Evolutionary conservation across 2,113 vertebrate species (phyloP), one percentile per base, ranked within the genome.

Genomic region (Syngnathoides biaculeatus): DNA sequence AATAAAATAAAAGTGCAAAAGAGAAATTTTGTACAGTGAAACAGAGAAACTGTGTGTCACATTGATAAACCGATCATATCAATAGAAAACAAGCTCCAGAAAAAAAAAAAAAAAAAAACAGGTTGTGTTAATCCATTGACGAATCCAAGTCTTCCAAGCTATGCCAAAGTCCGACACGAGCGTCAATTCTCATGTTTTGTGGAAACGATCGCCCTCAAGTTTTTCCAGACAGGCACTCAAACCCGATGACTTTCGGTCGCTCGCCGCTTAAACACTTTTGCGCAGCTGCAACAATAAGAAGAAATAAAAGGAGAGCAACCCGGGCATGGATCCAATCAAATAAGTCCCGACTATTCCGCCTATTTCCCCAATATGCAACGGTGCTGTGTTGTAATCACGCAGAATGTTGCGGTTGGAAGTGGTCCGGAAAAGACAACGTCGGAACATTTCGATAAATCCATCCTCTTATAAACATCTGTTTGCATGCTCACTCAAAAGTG

Each of bases 301-400:
- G 4, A 8, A 19, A 50, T n/a, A 50, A n/a, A 53, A 24, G 43
- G 24, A 55, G 13, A 26, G 52, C n/a, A 22, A 13, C 22, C 52
- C 14, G 52, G 48, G 52, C 52, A 2, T 55, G 22, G 11, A 55
- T 55, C 20, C 52, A 11, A 55, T 55, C 52, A 13, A 26, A 26
- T 55, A 12, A 55, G 5, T 22, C 22, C 26, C 11, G 55, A 57
- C 38, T 61, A 61, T 61, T 61, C 12, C 35, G 24, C 20, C 5
- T 40, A 61, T 61, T 61, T 61, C n/a, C 38, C 59, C 38, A 42
- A 61, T 42, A 61, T 22, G 19, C 20, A 42, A 40, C 59, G 12
- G 14, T 38, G 2, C 38, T 5, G 20, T 12, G 38, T 61, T 61
- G 38, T 12, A 40, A 40, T 8, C 8, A 17, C 19, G 38, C 59